Percentiles rank a stretch among this genome's conserved stretches.
Evolutionary conservation across 2,888 invertebrate species (phyloP).

Genomic region (Halictus quadricinctus): DNA sequence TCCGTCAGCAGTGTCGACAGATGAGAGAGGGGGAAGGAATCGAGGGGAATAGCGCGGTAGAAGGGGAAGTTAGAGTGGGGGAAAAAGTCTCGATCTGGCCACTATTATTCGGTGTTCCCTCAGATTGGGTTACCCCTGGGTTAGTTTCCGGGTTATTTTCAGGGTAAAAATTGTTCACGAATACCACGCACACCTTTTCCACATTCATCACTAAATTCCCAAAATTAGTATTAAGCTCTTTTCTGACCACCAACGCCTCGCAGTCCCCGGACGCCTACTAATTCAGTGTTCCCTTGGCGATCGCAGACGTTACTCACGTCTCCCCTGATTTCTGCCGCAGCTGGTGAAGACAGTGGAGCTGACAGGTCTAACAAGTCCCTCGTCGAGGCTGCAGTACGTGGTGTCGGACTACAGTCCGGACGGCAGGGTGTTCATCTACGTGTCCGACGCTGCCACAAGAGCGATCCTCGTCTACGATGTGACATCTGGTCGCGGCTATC

Average conservation of each 20-base stretch:
- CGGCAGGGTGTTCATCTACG: constrained; percentile 83
- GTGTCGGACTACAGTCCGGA: constrained; percentile 84
- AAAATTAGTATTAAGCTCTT: not conserved
- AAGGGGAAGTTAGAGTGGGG: too few species aligned
- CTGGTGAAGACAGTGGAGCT: constrained; percentile 85
- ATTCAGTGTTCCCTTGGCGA: not conserved
- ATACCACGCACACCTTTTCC: too few species aligned
- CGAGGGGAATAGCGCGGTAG: too few species aligned
- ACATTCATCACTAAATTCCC: too few species aligned
- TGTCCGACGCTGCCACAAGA: constrained; percentile 83
- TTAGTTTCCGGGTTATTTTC: too few species aligned
- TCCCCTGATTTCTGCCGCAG: constrained; percentile 52
- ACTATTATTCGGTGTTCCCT: too few species aligned
- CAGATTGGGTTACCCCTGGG: too few species aligned
- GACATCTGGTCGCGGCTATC: constrained; percentile 85
- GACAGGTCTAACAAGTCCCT: constrained; percentile 82
- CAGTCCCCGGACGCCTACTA: not conserved
- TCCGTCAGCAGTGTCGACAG: too few species aligned
- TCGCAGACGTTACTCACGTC: not conserved
- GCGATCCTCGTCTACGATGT: constrained; percentile 86
- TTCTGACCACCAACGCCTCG: not conserved
- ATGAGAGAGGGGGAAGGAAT: too few species aligned
- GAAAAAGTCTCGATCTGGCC: too few species aligned
- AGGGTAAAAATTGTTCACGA: too few species aligned
- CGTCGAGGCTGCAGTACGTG: constrained; percentile 85